phyloP scores from a whole-genome alignment of 1,140 invertebrate species.

The Drosophila guanche region DNA sequence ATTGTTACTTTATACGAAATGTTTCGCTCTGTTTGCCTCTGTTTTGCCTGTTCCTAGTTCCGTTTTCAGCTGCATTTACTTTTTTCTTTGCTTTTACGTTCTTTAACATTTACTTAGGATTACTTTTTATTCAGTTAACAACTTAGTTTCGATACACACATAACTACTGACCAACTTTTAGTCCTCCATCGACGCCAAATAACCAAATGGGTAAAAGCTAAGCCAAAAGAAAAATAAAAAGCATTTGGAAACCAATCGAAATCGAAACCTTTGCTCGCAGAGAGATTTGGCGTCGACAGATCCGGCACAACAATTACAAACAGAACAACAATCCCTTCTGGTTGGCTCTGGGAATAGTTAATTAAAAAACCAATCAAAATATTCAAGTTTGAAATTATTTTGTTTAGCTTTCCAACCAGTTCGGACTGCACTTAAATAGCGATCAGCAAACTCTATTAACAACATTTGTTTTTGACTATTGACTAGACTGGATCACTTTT shows the following conservation, averaged over 20 bases:
- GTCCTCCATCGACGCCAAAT: conserved; percentile 24
- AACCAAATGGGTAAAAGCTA: conserved; percentile 14
- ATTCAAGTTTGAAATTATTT: too few relatives aligned
- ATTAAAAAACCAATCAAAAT: background rate
- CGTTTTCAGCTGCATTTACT: conserved; percentile 15
- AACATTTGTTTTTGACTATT: conserved; percentile 48
- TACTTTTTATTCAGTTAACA: conserved; percentile 79
- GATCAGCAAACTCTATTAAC: conserved; percentile 63
- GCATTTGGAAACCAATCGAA: conserved; percentile 35
- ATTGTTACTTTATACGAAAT: conserved; percentile 44
- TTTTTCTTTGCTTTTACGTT: conserved; percentile 33
- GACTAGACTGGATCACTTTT: conserved; percentile 74
- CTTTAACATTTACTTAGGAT: conserved; percentile 67
- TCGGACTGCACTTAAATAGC: conserved; percentile 30
- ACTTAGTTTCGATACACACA: conserved; percentile 65
- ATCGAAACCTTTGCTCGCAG: conserved; percentile 28
- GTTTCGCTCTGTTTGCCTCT: conserved; percentile 13
- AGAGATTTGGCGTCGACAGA: conserved; percentile 37
- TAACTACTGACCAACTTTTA: conserved; percentile 68
- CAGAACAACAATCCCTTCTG: conserved; percentile 22
- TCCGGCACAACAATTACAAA: conserved; percentile 37
- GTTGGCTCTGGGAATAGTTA: conserved; percentile 8
- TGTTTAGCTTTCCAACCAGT: conserved; percentile 1
- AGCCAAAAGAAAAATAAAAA: conserved; percentile 30
- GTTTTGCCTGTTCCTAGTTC: conserved; percentile 16